Percentiles rank a stretch among this genome's conserved stretches.
Conservation (phyloP, 1,140 invertebrate genomes). For the Sipha flava region DNA sequence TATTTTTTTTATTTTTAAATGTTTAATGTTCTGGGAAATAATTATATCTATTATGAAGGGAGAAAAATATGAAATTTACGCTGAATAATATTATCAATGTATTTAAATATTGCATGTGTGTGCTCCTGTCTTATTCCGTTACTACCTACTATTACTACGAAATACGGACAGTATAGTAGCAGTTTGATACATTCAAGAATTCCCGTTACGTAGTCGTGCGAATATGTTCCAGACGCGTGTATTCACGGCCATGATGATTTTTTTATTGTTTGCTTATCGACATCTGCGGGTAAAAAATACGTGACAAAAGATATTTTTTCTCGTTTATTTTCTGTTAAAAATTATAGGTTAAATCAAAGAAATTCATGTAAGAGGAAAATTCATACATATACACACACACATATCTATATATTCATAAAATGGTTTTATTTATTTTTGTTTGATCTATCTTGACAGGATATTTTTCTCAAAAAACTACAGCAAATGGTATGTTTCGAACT, state of each 20-base stretch:
- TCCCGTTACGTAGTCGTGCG: neutral
- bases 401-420: no score
- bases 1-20: neutral
- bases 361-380: neutral
- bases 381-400: no score
- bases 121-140: no score
- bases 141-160: no score
- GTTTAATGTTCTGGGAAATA: neutral
- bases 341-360: neutral
- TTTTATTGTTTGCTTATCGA: conserved; percentile 7
- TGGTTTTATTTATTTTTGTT: no score
- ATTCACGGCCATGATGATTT: neutral
- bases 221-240: neutral
- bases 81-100: no score
- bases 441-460: no score
- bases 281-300: neutral
- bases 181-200: neutral
- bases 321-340: neutral
- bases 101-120: no score
- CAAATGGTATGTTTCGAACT: no score
- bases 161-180: no score
- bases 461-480: no score
- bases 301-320: neutral
- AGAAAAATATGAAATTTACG: no score
- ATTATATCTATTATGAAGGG: neutral